These are phyloP conservation scores for Euschistus heros DNA, from an alignment of 1,140 invertebrate genomes.

Conservation along the genomic window DNA sequence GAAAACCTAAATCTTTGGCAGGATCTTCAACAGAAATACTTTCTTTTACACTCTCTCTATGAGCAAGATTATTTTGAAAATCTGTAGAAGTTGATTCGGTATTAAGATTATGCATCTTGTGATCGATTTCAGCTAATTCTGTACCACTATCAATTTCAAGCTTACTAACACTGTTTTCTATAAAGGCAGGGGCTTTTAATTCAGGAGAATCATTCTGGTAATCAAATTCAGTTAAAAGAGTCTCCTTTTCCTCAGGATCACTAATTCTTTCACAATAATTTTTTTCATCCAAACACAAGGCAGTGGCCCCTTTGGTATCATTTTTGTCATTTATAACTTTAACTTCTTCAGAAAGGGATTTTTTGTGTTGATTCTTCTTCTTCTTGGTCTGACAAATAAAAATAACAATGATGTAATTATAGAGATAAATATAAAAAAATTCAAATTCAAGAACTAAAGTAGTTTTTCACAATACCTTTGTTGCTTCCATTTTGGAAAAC, in stretches of 20 bases:
- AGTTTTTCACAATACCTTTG: too few relatives aligned
- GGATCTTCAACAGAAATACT: neutral
- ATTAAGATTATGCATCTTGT: neutral
- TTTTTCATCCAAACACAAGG: too few relatives aligned
- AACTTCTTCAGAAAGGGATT: neutral
- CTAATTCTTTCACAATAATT: too few relatives aligned
- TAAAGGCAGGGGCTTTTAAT: neutral
- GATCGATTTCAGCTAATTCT: neutral
- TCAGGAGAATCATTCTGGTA: too few relatives aligned
- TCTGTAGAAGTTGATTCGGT: neutral
- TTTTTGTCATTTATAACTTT: too few relatives aligned
- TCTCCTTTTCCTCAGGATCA: too few relatives aligned
- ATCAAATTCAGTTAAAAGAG: too few relatives aligned
- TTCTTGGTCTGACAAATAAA: conserved; percentile 3
- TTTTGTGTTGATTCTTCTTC: conserved; percentile 1
- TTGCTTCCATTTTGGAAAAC: too few relatives aligned
- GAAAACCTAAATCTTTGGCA: neutral
- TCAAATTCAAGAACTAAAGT: too few relatives aligned
- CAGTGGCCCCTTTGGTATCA: too few relatives aligned
- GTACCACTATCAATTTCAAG: neutral
- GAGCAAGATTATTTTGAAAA: neutral
- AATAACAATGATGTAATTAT: too few relatives aligned
- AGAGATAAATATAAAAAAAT: too few relatives aligned
- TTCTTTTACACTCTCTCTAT: neutral
- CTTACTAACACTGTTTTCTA: neutral